Evolutionary conservation across 2,797 vertebrate genomes (phyloP).

Genomic region (Lacerta agilis): DNA sequence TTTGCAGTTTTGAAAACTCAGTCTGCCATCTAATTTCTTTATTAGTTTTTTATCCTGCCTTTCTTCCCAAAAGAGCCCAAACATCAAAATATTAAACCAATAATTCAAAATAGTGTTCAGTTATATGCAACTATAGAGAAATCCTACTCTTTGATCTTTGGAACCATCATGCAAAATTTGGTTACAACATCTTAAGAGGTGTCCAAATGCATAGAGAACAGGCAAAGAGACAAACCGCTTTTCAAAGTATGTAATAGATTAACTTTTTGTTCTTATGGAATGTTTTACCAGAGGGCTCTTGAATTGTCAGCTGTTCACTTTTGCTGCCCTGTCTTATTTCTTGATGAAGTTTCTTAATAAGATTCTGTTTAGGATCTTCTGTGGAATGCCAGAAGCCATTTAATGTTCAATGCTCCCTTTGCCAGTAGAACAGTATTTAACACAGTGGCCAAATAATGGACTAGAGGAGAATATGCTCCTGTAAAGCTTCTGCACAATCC

Average conservation of each 20-base stretch:
- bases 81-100: too few species aligned
- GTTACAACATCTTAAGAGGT: too few species aligned
- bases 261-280: background rate
- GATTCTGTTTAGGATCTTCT: background rate
- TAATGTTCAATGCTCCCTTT: background rate
- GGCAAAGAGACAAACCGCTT: background rate
- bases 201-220: too few species aligned
- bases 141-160: too few species aligned
- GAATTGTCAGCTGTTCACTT: background rate
- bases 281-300: background rate
- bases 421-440: background rate
- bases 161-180: too few species aligned
- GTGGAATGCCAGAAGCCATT: background rate
- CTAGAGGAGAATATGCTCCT: background rate
- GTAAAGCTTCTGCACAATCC: background rate
- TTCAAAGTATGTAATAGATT: background rate
- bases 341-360: background rate
- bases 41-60: too few species aligned
- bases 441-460: background rate
- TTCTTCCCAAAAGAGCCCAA: too few species aligned
- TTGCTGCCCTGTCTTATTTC: background rate
- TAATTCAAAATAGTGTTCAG: too few species aligned
- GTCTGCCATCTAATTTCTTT: too few species aligned
- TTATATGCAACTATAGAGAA: too few species aligned
- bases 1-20: too few species aligned